Base-by-base conservation (phyloP, 2,797 vertebrate species). In the Valencia hispanica region DNA sequence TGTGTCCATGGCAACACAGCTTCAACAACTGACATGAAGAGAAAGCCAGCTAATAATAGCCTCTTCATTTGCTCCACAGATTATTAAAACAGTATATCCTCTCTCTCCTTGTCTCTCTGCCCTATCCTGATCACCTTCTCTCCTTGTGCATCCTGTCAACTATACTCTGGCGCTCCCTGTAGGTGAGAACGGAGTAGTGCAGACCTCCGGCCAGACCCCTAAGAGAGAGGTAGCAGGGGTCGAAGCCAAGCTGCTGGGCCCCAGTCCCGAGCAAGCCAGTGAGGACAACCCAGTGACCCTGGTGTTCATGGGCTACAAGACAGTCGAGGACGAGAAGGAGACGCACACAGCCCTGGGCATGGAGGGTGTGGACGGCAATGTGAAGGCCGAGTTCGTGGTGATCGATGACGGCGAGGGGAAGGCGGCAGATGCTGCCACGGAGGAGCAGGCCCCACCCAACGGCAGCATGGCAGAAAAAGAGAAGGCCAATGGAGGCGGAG, bases 251-350 rank as follows among this genome's bases (percentile, higher is more conserved):
- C 92, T 96, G 0, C 88, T 96, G 83, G 95, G 96, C 47, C 96
- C 94, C 73, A 95, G 94, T 0, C 94, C 95, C 36, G 93, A 96
- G 0, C 77, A 95, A 36, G 94, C 97, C 0, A 96, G 97, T 59
- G 96, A 92, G 20, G 97, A 99, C 81, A 96, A 97, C 79, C 97
- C 97, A 0, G 97, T 99, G 88, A 99, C 98, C 83, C 96, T 99
- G 96, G 97, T 99, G 87, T 99, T 99, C 93, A 98, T 98, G 97
- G 98, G 98, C 66, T 99, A 99, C 94, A 97, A 98, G 92, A 97
- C 96, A 0, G 96, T 98, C 25, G 93, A 94, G 70, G 97, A 98
- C 89, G 97, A 98, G 1, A 96, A 96, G 92, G 94, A 96, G 0
- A 96, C 91, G 88, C 96, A 95, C 94, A 96, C 96, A 8, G 94